Evolutionary conservation across 1,140 invertebrate genomes (phyloP).

Genomic region (Zeugodacus cucurbitae): DNA sequence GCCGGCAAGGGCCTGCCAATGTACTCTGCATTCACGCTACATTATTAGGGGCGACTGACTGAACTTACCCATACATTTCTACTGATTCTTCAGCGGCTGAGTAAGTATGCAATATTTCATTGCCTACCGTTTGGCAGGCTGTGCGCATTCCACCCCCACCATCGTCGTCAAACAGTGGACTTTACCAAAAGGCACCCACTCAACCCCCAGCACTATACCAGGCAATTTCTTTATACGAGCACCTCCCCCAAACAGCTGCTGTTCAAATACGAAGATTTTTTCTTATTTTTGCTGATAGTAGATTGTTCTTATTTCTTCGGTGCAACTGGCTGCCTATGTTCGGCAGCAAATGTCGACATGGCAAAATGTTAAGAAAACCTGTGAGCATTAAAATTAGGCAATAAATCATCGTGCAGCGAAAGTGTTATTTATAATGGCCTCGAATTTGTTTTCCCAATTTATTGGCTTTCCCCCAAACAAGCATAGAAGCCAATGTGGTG

Average conservation of each 20-base stretch:
- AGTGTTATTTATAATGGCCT: slow-evolving; percentile 35
- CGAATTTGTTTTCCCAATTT: slow-evolving; percentile 40
- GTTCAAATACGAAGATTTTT: not conserved
- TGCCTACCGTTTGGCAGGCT: not conserved
- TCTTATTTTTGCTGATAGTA: not conserved
- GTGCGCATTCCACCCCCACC: not conserved
- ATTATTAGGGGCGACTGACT: slow-evolving; percentile 29
- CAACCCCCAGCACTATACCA: not conserved
- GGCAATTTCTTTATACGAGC: not conserved
- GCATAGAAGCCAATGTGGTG: not conserved
- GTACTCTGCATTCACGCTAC: slow-evolving; percentile 2
- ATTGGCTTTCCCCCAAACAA: slow-evolving; percentile 2
- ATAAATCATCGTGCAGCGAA: slow-evolving; percentile 39
- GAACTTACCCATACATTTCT: not conserved
- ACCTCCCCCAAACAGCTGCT: not conserved
- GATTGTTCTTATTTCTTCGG: not conserved
- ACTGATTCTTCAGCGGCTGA: not conserved
- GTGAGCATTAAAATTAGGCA: slow-evolving; percentile 32
- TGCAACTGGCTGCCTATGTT: not conserved
- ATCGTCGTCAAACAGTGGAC: not conserved
- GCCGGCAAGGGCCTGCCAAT: not conserved
- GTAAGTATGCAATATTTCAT: not conserved
- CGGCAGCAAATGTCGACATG: slow-evolving; percentile 20
- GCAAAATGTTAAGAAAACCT: slow-evolving; percentile 42
- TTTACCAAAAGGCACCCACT: not conserved